Percentiles rank a stretch among this genome's conserved stretches.
These are phyloP conservation scores for Conus ventricosus DNA, from an alignment of 1,140 invertebrate species.

Conservation along the genomic window DNA sequence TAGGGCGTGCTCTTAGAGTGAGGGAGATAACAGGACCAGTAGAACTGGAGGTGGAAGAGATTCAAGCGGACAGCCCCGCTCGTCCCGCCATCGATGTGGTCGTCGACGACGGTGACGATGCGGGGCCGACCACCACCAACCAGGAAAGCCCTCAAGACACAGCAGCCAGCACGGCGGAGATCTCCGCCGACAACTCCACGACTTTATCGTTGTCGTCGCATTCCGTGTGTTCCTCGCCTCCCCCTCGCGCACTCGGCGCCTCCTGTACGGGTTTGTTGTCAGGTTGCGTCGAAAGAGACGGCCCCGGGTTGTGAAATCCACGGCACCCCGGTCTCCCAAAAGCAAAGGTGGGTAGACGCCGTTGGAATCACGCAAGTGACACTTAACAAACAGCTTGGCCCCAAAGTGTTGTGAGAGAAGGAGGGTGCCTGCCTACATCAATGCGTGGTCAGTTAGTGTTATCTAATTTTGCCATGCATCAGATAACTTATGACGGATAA, in stretches of 20 bases:
- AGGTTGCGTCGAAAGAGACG: slow-evolving; percentile 19
- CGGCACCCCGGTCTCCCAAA: neutral
- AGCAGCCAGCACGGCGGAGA: neutral
- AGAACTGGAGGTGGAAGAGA: slow-evolving; percentile 32
- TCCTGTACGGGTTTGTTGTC: slow-evolving; percentile 31
- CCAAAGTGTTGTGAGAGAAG: too few species aligned
- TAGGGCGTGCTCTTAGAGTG: neutral
- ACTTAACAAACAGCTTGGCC: too few species aligned
- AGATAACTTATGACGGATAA: too few species aligned
- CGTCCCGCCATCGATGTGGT: slow-evolving; percentile 9
- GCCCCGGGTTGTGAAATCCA: slow-evolving; percentile 16
- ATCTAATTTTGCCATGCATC: too few species aligned
- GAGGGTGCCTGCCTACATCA: too few species aligned
- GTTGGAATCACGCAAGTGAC: too few species aligned
- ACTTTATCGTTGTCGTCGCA: slow-evolving; percentile 33
- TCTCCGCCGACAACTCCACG: slow-evolving; percentile 16
- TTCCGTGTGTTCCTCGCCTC: slow-evolving; percentile 26
- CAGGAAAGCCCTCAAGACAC: neutral
- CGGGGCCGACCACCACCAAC: slow-evolving; percentile 4
- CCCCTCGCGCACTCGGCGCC: neutral
- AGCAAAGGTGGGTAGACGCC: slow-evolving; percentile 8
- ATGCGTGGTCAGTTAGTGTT: too few species aligned
- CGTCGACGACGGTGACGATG: slow-evolving; percentile 31
- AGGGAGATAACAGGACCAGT: neutral
- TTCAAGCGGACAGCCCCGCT: slow-evolving; percentile 18